Conservation (phyloP, 2,113 vertebrate species). For the Lophura nycthemera region DNA sequence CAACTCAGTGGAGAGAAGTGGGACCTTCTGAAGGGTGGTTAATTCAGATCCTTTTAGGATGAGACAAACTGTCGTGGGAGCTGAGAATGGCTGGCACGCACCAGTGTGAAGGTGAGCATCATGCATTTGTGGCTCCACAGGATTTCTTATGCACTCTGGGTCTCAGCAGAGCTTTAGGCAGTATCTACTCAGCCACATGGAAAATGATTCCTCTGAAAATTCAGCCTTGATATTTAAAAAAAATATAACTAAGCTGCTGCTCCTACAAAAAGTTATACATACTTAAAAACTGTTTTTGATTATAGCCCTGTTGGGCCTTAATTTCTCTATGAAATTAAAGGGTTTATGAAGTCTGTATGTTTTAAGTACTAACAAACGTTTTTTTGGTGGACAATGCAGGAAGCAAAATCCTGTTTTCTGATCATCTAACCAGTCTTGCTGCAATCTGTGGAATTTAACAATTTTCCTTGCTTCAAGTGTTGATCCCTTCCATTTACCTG, state of each 20-base stretch:
- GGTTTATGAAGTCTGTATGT: neutral
- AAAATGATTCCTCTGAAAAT: neutral
- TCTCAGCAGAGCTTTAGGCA: neutral
- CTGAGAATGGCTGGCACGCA: neutral
- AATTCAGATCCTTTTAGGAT: neutral
- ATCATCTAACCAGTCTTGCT: neutral
- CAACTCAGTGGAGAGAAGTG: neutral
- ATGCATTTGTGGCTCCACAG: neutral
- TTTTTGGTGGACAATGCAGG: neutral
- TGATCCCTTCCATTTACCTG: neutral
- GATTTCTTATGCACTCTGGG: neutral
- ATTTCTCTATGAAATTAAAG: neutral
- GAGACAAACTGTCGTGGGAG: neutral
- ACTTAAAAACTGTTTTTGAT: neutral
- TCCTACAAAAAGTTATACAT: neutral
- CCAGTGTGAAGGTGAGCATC: accelerated
- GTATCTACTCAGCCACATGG: neutral
- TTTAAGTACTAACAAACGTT: neutral
- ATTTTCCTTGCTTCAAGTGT: neutral
- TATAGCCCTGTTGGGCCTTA: neutral
- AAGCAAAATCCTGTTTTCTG: neutral
- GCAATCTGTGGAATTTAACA: neutral
- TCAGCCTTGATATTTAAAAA: neutral
- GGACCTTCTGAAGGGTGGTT: neutral
- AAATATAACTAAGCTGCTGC: neutral